These are phyloP conservation scores for Ips nitidus DNA, from an alignment of 1,140 invertebrate genomes.

Conservation along the genomic window DNA sequence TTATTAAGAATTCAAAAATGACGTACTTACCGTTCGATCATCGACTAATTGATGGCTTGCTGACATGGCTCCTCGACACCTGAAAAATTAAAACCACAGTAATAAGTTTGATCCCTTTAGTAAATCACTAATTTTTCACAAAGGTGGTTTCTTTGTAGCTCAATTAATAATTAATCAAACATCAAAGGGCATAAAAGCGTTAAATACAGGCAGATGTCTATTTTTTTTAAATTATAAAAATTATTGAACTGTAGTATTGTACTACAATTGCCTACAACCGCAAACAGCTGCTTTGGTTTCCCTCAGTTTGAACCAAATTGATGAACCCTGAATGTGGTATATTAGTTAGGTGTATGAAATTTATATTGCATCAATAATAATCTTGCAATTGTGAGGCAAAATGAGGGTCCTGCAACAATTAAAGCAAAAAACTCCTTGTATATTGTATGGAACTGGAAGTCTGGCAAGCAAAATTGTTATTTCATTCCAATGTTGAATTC, in stretches of 20 bases:
- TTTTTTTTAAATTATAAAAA: neutral
- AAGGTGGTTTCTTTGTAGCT: neutral
- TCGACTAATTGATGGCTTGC: neutral
- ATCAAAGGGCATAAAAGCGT: conserved; percentile 1
- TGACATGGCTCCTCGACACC: conserved; percentile 13
- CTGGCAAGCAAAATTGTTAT: too few relatives aligned
- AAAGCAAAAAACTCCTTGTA: too few relatives aligned
- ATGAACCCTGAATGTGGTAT: too few relatives aligned
- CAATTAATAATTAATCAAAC: conserved; percentile 4
- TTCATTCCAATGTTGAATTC: too few relatives aligned
- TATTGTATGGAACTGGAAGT: too few relatives aligned
- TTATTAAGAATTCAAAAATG: too few relatives aligned
- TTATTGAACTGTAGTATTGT: neutral
- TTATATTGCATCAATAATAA: too few relatives aligned
- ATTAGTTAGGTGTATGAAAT: too few relatives aligned
- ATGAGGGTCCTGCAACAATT: too few relatives aligned
- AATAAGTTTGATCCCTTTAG: neutral
- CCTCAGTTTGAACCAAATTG: neutral
- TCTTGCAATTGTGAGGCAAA: too few relatives aligned
- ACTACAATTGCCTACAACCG: neutral
- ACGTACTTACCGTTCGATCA: conserved; percentile 20
- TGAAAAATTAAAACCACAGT: neutral
- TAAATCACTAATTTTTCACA: neutral
- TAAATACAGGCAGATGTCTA: conserved; percentile 11
- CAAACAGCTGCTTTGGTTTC: conserved; percentile 1